Conservation (phyloP, 2,888 invertebrate species). For the Gymnoscelis rufifasciata region DNA sequence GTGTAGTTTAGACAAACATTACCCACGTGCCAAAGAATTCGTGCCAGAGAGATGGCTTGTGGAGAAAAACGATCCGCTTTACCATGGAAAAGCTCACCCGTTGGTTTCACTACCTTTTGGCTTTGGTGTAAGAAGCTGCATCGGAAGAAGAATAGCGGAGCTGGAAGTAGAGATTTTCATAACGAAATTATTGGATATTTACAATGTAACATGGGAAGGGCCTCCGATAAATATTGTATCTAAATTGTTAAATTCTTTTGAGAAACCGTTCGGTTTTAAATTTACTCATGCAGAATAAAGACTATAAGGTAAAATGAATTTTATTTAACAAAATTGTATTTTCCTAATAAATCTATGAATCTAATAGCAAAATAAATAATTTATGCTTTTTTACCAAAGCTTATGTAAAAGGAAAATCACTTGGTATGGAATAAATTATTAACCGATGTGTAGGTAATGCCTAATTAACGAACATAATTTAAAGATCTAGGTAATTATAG, state of each 20-base stretch:
- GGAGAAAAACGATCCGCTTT: conserved; percentile 62
- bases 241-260: conserved; percentile 50
- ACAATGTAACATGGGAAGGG: conserved; percentile 59
- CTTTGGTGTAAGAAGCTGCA: conserved; percentile 82
- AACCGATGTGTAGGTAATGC: no score
- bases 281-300: conserved; percentile 39
- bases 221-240: conserved; percentile 52
- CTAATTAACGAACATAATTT: no score
- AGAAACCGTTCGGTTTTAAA: conserved; percentile 52
- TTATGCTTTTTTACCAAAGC: no score
- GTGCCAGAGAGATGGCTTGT: conserved; percentile 85
- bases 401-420: no score
- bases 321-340: no score
- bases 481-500: no score
- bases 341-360: no score
- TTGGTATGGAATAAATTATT: no score
- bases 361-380: no score
- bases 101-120: conserved; percentile 84
- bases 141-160: conserved; percentile 85
- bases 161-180: conserved; percentile 81
- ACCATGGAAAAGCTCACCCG: conserved; percentile 74
- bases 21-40: conserved; percentile 76
- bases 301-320: conserved; percentile 19
- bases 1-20: conserved; percentile 75
- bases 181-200: conserved; percentile 50